Base-by-base conservation (phyloP, 2,797 vertebrate genomes). In the Phalanger gymnotis region DNA sequence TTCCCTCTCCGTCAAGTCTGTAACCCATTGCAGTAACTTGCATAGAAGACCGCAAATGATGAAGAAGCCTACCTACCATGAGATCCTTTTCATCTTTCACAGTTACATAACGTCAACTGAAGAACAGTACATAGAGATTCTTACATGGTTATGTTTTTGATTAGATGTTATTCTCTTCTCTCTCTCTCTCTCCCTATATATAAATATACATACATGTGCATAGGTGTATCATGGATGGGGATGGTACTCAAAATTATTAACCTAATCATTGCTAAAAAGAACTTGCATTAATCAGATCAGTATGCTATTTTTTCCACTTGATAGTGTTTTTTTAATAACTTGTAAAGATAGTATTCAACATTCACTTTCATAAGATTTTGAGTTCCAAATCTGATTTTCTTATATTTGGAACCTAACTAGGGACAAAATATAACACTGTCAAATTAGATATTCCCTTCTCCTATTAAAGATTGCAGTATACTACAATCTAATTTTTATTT, bases 201-300 rank as follows among this genome's bases (percentile, higher is more conserved):
- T n/a, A 66, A 5, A 66, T n/a, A n/a, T n/a, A n/a, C 1, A 16
- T n/a, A n/a, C 34, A 66, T 19, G 4, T 14, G 34, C 4, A 34
- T 66, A n/a, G 4, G 3, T 66, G 4, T 66, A 66, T 19, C 34
- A 66, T n/a, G 14, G 14, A 66, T 5, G 14, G 4, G 14, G 14
- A 66, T n/a, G 96, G 93, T 90, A 53, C 58, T 95, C 90, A 91
- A 96, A 92, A 97, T 97, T 96, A 96, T 96, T 97, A 96, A 91
- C 19, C 25, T 27, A 90, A 53, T 30, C 73, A 51, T 31, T 95
- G 94, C 57, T 91, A 96, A 96, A 61, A n/a, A n/a, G n/a, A 40
- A 30, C 95, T 57, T 87, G 31, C 3, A 13, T 92, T 89, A 87
- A 92, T 93, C 94, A 93, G 94, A 95, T 93, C 93, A 94, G 31